phyloP scores from a whole-genome alignment of 35 echinoderm and acorn worm genomes.

The Diadema setosum region DNA sequence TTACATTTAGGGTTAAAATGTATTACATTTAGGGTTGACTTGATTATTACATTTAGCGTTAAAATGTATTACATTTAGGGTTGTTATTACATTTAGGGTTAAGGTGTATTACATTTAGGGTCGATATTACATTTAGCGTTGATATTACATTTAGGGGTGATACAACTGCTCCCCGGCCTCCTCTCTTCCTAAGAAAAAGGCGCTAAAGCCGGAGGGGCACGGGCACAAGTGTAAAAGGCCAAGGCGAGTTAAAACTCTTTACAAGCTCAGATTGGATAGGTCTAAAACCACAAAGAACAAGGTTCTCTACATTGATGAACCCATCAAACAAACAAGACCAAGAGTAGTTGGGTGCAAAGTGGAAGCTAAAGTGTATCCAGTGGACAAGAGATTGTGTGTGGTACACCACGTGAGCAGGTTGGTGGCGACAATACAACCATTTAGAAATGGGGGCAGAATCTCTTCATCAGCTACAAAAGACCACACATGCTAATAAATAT shows the following conservation, averaged over 20 bases:
- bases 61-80: too few relatives aligned
- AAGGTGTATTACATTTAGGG: too few relatives aligned
- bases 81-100: too few relatives aligned
- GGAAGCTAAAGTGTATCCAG: slow-evolving; percentile 13
- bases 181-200: too few relatives aligned
- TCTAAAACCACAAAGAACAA: neutral
- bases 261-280: neutral
- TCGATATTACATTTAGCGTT: too few relatives aligned
- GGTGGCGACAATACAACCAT: neutral
- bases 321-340: slow-evolving; percentile 37
- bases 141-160: too few relatives aligned
- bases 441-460: neutral
- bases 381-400: slow-evolving; percentile 28
- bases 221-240: too few relatives aligned
- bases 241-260: neutral
- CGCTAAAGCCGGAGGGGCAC: too few relatives aligned
- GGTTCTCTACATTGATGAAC: neutral
- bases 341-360: neutral
- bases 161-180: too few relatives aligned
- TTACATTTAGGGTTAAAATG: too few relatives aligned
- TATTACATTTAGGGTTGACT: too few relatives aligned
- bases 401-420: neutral
- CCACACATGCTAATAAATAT: slow-evolving; percentile 27
- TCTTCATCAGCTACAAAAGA: slow-evolving; percentile 46
- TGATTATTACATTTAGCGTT: too few relatives aligned